Conservation (phyloP, 2,888 invertebrate genomes). For the Mylabris sibirica region DNA sequence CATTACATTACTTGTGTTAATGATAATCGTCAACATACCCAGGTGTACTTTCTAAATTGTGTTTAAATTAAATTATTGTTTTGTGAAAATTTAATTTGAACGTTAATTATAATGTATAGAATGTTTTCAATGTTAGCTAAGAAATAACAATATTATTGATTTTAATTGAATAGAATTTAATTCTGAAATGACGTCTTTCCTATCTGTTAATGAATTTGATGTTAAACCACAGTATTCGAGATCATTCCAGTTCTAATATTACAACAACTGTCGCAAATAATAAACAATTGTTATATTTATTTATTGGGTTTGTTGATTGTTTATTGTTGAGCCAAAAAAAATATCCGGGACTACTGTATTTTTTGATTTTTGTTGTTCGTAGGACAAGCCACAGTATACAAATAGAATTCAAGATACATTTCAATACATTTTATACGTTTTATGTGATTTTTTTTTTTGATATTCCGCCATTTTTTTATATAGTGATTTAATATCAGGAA, state of each 20-base stretch:
- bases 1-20: neutral
- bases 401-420: neutral
- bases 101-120: neutral
- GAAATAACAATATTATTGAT: neutral
- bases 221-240: neutral
- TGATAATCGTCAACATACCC: neutral
- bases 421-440: too few relatives aligned
- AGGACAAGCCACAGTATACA: neutral
- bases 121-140: neutral
- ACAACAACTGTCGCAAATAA: neutral
- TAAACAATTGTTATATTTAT: neutral
- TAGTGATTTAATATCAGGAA: neutral
- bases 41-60: neutral
- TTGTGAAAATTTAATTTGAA: neutral
- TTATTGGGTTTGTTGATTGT: neutral
- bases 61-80: neutral
- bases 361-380: neutral
- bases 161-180: neutral
- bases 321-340: neutral
- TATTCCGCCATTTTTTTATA: neutral
- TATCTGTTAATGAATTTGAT: neutral
- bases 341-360: neutral
- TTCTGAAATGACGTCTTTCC: neutral
- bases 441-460: too few relatives aligned
- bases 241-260: conserved; percentile 6